Conservation (phyloP, 2,113 vertebrate genomes). For the Menura novaehollandiae region DNA sequence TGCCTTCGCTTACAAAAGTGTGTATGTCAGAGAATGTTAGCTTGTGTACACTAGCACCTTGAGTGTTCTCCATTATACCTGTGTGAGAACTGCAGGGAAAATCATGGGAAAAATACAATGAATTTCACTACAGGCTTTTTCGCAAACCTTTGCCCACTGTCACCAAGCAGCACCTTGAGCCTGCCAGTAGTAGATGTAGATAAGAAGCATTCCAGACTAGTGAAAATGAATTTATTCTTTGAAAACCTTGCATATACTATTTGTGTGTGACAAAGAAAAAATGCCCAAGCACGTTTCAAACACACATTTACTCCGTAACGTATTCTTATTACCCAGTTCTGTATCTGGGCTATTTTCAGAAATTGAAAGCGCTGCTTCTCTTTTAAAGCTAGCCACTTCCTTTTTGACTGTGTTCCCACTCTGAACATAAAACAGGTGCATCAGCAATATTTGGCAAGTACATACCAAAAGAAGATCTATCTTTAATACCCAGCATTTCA, state of each 20-base stretch:
- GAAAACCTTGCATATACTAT: background rate
- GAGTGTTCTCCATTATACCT: background rate
- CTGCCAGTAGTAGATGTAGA: background rate
- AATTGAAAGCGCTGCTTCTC: conserved; percentile 58
- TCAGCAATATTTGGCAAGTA: conserved; percentile 58
- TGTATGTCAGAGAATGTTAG: background rate
- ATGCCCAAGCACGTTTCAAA: background rate
- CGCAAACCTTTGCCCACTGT: background rate
- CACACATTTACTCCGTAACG: conserved; percentile 45
- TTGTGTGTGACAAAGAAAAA: background rate
- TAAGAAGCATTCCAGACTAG: background rate
- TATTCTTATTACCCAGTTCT: conserved; percentile 63
- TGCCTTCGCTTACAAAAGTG: background rate
- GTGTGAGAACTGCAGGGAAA: background rate
- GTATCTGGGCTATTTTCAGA: conserved; percentile 70
- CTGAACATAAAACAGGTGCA: conserved; percentile 74
- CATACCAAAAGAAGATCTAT: conserved; percentile 34
- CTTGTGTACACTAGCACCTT: background rate
- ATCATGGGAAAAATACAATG: background rate
- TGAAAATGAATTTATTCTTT: background rate
- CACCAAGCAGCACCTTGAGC: background rate
- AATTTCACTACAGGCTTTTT: background rate
- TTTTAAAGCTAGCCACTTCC: conserved; percentile 70
- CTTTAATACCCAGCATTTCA: conserved; percentile 45
- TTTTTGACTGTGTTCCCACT: conserved; percentile 68